Conservation (phyloP, 1,140 invertebrate genomes). For the Drosophila ogumai region DNA sequence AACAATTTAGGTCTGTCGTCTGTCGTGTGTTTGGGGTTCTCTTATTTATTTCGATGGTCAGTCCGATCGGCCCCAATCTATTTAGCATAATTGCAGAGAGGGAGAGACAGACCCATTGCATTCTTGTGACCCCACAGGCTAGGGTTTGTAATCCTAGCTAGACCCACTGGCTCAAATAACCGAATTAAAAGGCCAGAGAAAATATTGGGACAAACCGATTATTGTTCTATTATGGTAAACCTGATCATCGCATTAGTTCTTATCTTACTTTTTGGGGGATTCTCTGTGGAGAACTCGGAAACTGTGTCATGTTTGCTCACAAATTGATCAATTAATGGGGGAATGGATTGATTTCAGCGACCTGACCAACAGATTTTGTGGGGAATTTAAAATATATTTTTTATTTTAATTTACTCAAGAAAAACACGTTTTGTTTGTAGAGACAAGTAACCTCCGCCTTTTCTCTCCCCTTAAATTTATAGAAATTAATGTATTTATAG, state of each 20-base stretch:
- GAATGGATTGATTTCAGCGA: conserved; percentile 20
- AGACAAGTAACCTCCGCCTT: background rate
- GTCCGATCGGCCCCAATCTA: conserved; percentile 61
- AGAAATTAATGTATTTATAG: background rate
- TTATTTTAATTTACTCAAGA: background rate
- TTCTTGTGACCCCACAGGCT: conserved; percentile 26
- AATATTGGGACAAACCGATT: conserved; percentile 48
- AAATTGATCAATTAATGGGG: conserved; percentile 31
- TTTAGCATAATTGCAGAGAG: conserved; percentile 73
- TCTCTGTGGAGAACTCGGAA: background rate
- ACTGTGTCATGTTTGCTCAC: conserved; percentile 36
- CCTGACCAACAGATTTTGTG: background rate
- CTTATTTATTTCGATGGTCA: conserved; percentile 79
- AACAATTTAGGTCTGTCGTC: conserved; percentile 77
- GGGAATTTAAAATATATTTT: background rate
- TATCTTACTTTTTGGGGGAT: conserved; percentile 7
- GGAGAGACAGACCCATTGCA: conserved; percentile 7
- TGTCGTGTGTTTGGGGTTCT: conserved; percentile 34
- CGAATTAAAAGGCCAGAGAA: conserved; percentile 34
- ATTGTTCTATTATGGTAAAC: conserved; percentile 48
- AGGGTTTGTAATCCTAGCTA: conserved; percentile 45
- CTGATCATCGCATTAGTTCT: conserved; percentile 36
- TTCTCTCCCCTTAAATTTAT: background rate
- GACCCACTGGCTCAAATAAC: conserved; percentile 49
- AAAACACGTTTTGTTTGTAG: background rate